Evolutionary conservation across 2,797 vertebrate genomes (phyloP).

Genomic region (Cyprinodon diabolis): DNA sequence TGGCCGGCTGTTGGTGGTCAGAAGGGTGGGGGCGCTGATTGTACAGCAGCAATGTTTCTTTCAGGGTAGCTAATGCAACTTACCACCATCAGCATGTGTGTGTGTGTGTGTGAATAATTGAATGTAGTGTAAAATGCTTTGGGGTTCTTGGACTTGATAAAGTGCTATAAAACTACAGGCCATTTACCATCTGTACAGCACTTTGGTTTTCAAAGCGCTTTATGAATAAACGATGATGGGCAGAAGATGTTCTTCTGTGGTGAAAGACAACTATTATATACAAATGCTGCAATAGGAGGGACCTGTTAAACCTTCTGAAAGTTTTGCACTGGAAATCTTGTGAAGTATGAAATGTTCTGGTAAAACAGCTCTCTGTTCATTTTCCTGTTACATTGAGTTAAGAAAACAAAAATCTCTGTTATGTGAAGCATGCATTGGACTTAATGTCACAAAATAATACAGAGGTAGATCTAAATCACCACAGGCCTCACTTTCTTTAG

Average conservation of each 20-base stretch:
- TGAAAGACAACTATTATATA: not conserved
- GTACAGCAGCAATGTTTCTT: too few species aligned
- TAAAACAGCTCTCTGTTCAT: not conserved
- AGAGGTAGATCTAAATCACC: not conserved
- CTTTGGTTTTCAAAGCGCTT: too few species aligned
- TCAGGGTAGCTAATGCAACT: too few species aligned
- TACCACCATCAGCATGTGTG: too few species aligned
- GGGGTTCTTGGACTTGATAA: too few species aligned
- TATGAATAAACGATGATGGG: too few species aligned
- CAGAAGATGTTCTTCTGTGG: too few species aligned
- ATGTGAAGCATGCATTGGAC: not conserved
- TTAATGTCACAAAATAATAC: not conserved
- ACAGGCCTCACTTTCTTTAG: not conserved
- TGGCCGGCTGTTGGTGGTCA: too few species aligned
- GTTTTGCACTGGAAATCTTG: not conserved
- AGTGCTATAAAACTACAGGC: too few species aligned
- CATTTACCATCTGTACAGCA: not conserved
- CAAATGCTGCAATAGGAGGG: not conserved
- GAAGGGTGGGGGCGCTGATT: too few species aligned
- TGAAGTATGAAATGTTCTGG: not conserved
- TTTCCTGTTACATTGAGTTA: not conserved
- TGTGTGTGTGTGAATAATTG: too few species aligned
- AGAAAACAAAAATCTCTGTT: not conserved
- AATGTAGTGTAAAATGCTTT: too few species aligned
- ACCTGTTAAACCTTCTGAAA: not conserved